Percentiles rank a stretch among this genome's conserved stretches.
phyloP scores from a whole-genome alignment of 1,140 invertebrate species.

The Zaprionus tsacasi region DNA sequence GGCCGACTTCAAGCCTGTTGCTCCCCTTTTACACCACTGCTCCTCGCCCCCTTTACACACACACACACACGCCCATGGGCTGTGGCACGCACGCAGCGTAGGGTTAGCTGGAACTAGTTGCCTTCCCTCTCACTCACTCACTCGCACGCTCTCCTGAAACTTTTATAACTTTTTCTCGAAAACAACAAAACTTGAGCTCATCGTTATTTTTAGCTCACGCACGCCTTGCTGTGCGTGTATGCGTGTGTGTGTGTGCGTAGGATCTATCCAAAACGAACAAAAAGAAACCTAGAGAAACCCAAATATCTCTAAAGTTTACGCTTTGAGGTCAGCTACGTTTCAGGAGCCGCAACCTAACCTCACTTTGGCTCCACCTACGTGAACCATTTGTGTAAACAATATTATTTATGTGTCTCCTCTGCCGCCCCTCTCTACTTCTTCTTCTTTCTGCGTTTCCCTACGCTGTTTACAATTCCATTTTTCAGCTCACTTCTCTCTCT shows the following conservation, averaged over 20 bases:
- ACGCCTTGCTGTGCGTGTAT: background rate
- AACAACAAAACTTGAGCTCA: constrained; percentile 70
- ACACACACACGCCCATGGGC: background rate
- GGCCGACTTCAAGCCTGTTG: constrained; percentile 71
- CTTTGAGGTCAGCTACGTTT: constrained; percentile 50
- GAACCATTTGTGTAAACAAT: constrained; percentile 81
- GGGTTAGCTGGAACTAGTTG: constrained; percentile 61
- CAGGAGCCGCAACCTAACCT: constrained; percentile 50
- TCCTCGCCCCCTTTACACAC: constrained; percentile 49
- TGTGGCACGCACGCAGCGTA: constrained; percentile 40
- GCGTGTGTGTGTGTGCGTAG: constrained; percentile 42
- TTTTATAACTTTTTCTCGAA: constrained; percentile 75
- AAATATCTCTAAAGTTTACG: constrained; percentile 28
- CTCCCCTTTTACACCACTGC: constrained; percentile 58
- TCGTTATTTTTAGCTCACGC: constrained; percentile 71
- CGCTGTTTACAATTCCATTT: constrained; percentile 62
- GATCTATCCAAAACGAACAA: constrained; percentile 66
- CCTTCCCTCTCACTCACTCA: constrained; percentile 11
- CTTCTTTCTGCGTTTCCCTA: constrained; percentile 10
- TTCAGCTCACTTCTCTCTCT: constrained; percentile 22
- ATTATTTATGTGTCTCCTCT: constrained; percentile 66
- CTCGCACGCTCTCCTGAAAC: constrained; percentile 51
- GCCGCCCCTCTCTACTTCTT: constrained; percentile 5
- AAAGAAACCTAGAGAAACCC: constrained; percentile 18
- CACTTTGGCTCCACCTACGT: constrained; percentile 46